phyloP scores from a whole-genome alignment of 2,888 invertebrate genomes.

The Sarcophaga carnaria region DNA sequence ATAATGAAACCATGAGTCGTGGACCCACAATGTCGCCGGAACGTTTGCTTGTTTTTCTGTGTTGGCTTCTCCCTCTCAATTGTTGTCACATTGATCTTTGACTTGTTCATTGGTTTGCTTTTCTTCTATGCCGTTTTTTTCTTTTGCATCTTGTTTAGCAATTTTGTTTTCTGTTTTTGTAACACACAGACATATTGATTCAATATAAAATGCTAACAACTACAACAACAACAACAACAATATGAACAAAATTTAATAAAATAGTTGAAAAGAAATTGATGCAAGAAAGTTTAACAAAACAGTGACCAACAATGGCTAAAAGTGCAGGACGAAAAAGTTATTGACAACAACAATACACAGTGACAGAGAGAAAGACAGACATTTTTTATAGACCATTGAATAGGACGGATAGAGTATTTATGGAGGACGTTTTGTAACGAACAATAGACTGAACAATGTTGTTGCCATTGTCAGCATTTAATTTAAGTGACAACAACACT shows the following conservation, averaged over 20 bases:
- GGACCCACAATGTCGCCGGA: slow-evolving; percentile 60
- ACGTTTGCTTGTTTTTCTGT: too few species aligned
- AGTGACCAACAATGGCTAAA: slow-evolving; percentile 11
- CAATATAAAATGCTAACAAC: too few species aligned
- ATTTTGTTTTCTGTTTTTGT: too few species aligned
- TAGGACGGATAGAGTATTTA: too few species aligned
- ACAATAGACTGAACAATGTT: slow-evolving; percentile 30
- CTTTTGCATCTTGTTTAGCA: too few species aligned
- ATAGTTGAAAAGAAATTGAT: slow-evolving; percentile 41
- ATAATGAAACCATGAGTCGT: slow-evolving; percentile 26
- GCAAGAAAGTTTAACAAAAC: slow-evolving; percentile 34
- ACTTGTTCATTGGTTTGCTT: slow-evolving; percentile 46
- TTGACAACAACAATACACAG: slow-evolving; percentile 31
- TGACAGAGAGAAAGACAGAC: slow-evolving; percentile 8
- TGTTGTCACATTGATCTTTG: slow-evolving; percentile 70
- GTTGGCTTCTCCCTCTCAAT: slow-evolving; percentile 39
- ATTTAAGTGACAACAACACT: slow-evolving; percentile 58
- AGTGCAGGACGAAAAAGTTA: background rate
- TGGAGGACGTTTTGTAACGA: too few species aligned
- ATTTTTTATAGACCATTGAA: background rate
- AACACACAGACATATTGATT: too few species aligned
- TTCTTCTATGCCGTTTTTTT: slow-evolving; percentile 20
- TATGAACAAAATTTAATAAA: background rate
- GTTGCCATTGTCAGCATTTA: slow-evolving; percentile 54
- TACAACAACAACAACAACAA: background rate